Evolutionary conservation across 2,888 invertebrate genomes (phyloP), one percentile per base, ranked within the genome.

Genomic region (Drosophila testacea): DNA sequence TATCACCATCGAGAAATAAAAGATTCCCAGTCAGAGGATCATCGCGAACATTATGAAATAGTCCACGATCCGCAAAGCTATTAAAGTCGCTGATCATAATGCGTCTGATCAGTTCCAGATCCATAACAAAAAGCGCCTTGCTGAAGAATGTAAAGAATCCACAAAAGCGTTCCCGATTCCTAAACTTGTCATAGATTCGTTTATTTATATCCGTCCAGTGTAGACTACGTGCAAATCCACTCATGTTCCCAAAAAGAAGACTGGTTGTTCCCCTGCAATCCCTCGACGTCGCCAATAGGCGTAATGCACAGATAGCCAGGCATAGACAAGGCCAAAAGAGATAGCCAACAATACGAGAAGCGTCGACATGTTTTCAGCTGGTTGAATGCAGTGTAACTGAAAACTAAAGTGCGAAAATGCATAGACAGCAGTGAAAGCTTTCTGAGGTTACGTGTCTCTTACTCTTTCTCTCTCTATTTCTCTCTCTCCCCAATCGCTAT

Each of bases 71-170:
- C 6, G 83, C 78, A 67, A 93, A 93, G 56, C 89, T 82, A 0
- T 74, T 55, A 64, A 93, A 93, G 65, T 93, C 93, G 48, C 88
- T 91, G 6, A 92, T 86, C 39, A 93, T 63, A 10, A 93, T 77
- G 7, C 66, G 57, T 39, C 88, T 89, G 0, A 92, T 81, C 7
- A 92, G 60, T 5, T 93, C 91, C 22, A 92, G 73, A 39, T 91
- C 91, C 6, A 87, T 55, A 0, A 86, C 59, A 4, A 91, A 56
- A 0, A 84, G 56, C 0, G 79, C 75, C n/a, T 81, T 86, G 9
- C 41, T 77, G 0, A 90, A 5, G 55, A 90, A 88, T 0, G 82
- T 73, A 30, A 82, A 92, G 27, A 79, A 78, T 10, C 91, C 83
- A 11, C 79, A 85, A 64, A 81, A 91, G 4, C 86, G 83, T 9